These are phyloP conservation scores for Platichthys stellatus DNA, from an alignment of 2,113 vertebrate genomes.

Conservation along the genomic window DNA sequence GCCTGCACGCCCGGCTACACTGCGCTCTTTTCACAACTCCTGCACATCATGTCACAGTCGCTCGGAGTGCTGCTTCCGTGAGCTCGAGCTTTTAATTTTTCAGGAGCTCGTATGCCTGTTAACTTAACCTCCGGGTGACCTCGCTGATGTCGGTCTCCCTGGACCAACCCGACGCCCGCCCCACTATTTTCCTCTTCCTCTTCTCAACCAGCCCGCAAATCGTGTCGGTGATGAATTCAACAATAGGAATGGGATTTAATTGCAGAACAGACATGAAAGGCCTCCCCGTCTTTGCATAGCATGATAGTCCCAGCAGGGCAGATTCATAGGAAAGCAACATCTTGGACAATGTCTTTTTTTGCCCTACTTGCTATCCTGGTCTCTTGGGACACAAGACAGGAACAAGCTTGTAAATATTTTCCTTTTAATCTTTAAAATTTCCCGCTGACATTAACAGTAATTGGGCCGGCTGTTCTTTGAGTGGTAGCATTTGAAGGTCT, in stretches of 20 bases:
- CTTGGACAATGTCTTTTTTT: constrained; percentile 41
- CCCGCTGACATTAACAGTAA: background rate
- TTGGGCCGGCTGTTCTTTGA: constrained; percentile 3
- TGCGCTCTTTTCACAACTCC: constrained; percentile 47
- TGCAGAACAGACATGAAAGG: constrained; percentile 64
- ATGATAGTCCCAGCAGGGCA: constrained; percentile 35
- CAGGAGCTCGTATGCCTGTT: constrained; percentile 74
- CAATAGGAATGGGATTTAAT: constrained; percentile 58
- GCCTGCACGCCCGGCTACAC: constrained; percentile 10
- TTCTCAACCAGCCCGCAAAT: constrained; percentile 40
- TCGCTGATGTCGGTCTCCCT: constrained; percentile 68
- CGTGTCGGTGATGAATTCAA: constrained; percentile 54
- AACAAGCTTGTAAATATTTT: constrained; percentile 27
- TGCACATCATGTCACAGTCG: constrained; percentile 60
- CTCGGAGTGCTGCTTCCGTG: constrained; percentile 70
- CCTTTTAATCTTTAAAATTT: constrained; percentile 3
- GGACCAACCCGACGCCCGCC: constrained; percentile 31
- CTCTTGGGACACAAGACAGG: constrained; percentile 18
- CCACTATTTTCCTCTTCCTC: constrained; percentile 14
- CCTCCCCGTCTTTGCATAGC: constrained; percentile 32
- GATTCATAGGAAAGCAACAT: constrained; percentile 30
- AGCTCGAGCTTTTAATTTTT: constrained; percentile 80
- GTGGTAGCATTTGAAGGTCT: background rate
- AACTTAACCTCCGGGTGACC: constrained; percentile 81
- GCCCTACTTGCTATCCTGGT: constrained; percentile 12